These are phyloP conservation scores for Phaethornis superciliosus DNA, from an alignment of 2,113 vertebrate species.

Conservation along the genomic window DNA sequence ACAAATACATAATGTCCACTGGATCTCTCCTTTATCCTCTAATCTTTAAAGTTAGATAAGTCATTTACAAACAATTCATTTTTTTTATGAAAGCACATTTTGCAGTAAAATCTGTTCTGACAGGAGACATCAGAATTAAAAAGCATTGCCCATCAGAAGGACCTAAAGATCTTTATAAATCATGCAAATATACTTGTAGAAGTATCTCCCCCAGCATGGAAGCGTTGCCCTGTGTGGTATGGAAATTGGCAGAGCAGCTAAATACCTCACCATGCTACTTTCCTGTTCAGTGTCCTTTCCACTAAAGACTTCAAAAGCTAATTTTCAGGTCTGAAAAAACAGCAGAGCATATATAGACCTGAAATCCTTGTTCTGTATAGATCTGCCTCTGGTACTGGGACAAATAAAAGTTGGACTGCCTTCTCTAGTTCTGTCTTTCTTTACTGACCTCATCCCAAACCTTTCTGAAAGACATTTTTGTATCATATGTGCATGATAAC, in stretches of 20 bases:
- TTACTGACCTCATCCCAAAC: not conserved
- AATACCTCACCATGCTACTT: not conserved
- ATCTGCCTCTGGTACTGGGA: not conserved
- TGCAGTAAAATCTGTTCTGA: not conserved
- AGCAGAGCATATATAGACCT: not conserved
- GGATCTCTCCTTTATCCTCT: not conserved
- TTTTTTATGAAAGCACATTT: not conserved
- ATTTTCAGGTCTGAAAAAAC: not conserved
- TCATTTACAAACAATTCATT: not conserved
- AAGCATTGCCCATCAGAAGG: not conserved
- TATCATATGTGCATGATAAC: not conserved
- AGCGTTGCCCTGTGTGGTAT: accelerated
- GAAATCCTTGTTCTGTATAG: not conserved
- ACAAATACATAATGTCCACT: not conserved
- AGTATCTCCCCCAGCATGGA: not conserved
- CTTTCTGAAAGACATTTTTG: not conserved
- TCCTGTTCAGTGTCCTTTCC: not conserved
- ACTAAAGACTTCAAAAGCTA: not conserved
- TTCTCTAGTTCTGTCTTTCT: not conserved
- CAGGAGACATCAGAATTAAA: not conserved
- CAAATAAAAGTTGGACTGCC: not conserved
- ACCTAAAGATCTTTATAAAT: not conserved
- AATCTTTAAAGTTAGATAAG: not conserved
- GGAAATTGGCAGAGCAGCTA: not conserved
- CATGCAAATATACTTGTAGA: not conserved